phyloP scores from a whole-genome alignment of 53 echinoderm and acorn worm species.

The Temnopleurus reevesii region DNA sequence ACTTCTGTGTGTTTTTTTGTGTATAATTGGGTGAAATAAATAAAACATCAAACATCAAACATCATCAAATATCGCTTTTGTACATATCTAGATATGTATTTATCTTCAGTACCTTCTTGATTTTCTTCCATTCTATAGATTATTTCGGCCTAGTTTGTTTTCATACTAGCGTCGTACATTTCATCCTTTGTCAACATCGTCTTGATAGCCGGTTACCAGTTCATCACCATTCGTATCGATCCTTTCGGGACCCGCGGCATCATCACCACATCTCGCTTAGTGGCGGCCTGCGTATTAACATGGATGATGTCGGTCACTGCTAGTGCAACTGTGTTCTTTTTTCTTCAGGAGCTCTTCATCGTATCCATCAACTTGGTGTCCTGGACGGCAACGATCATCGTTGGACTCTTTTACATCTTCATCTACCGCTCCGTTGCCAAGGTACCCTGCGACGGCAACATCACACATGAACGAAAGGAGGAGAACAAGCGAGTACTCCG shows the following conservation, averaged over 20 bases:
- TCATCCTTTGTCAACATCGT: background rate
- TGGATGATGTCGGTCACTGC: background rate
- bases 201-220: background rate
- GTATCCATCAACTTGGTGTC: background rate
- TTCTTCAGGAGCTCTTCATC: background rate
- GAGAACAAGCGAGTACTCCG: background rate
- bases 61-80: too few species aligned
- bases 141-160: too few species aligned
- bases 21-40: too few species aligned
- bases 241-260: background rate
- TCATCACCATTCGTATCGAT: constrained; percentile 3
- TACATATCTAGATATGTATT: too few species aligned
- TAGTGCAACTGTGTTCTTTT: background rate
- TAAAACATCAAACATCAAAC: too few species aligned
- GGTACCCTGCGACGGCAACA: constrained; percentile 14
- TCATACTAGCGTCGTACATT: too few species aligned
- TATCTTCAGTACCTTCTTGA: too few species aligned
- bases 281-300: background rate
- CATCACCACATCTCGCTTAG: background rate
- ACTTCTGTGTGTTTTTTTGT: too few species aligned
- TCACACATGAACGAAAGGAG: constrained; percentile 4
- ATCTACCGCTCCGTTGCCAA: constrained; percentile 14
- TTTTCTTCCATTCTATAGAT: too few species aligned
- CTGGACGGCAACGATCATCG: background rate
- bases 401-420: background rate